These are phyloP conservation scores for Scaptomyza reducta DNA, from an alignment of 2,888 invertebrate genomes.

Conservation along the genomic window DNA sequence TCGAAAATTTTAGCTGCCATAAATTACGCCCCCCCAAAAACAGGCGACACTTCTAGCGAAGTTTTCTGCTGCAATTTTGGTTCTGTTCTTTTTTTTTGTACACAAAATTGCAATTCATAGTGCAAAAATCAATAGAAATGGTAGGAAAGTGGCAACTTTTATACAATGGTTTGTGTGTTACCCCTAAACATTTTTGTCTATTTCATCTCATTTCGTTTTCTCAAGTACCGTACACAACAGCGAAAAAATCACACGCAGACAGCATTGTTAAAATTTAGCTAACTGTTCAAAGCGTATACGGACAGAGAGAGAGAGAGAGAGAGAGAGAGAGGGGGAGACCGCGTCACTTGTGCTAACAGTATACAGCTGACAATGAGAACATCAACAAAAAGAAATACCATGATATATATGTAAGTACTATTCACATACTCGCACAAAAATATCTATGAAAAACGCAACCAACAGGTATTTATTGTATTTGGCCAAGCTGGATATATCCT, in stretches of 20 bases:
- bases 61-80: conserved; percentile 4
- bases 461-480: conserved; percentile 79
- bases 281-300: conserved; percentile 49
- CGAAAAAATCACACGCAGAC: conserved; percentile 5
- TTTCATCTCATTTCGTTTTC: conserved; percentile 64
- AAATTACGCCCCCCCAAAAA: conserved; percentile 61
- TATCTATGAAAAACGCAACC: conserved; percentile 55
- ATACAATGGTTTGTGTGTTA: conserved; percentile 52
- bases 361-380: conserved; percentile 56
- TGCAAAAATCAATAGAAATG: conserved; percentile 79
- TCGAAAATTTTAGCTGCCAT: conserved; percentile 64
- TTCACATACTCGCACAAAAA: conserved; percentile 20
- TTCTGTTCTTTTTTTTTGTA: conserved; percentile 30
- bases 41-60: conserved; percentile 32
- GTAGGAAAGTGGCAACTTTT: conserved; percentile 34
- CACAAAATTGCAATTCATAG: conserved; percentile 59
- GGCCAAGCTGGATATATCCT: conserved; percentile 75
- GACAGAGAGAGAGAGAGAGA: neutral
- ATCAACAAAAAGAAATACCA: conserved; percentile 44
- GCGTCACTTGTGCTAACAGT: conserved; percentile 58
- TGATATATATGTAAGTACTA: conserved; percentile 49
- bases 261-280: conserved; percentile 34
- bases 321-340: conserved; percentile 17
- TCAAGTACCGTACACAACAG: conserved; percentile 56
- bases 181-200: conserved; percentile 31